Percentiles rank a stretch among this genome's conserved stretches.
Conservation (phyloP, 2,888 invertebrate species). For the Lithophane socia region DNA sequence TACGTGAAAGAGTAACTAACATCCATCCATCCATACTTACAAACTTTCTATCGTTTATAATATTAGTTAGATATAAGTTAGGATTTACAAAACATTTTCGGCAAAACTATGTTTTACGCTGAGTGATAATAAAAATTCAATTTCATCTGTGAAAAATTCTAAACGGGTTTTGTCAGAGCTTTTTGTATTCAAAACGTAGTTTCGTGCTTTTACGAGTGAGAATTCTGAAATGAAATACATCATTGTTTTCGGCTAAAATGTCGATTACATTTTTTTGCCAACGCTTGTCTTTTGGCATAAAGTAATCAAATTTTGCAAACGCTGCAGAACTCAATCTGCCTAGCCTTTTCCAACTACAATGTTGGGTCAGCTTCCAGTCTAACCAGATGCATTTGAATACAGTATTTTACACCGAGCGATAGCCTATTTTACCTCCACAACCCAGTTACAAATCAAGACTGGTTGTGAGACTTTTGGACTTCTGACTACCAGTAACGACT, state of each 20-base stretch:
- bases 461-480: neutral
- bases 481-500: neutral
- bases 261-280: neutral
- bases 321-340: neutral
- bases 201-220: neutral
- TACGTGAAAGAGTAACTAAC: too few relatives aligned
- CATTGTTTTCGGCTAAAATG: neutral
- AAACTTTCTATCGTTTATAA: too few relatives aligned
- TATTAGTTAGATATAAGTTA: too few relatives aligned
- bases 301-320: neutral
- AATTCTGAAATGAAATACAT: neutral
- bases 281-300: conserved; percentile 5
- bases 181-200: neutral
- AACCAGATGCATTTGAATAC: neutral
- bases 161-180: neutral
- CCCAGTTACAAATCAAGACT: too few relatives aligned
- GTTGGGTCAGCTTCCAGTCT: neutral
- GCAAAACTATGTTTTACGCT: neutral
- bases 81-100: neutral
- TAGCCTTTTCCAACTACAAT: neutral
- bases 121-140: conserved; percentile 14
- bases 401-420: too few relatives aligned
- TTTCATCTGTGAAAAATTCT: conserved; percentile 25
- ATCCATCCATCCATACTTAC: too few relatives aligned
- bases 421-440: too few relatives aligned